These are phyloP conservation scores for Holothuria scabra DNA, from an alignment of 53 echinoderm and acorn worm species.

Conservation along the genomic window DNA sequence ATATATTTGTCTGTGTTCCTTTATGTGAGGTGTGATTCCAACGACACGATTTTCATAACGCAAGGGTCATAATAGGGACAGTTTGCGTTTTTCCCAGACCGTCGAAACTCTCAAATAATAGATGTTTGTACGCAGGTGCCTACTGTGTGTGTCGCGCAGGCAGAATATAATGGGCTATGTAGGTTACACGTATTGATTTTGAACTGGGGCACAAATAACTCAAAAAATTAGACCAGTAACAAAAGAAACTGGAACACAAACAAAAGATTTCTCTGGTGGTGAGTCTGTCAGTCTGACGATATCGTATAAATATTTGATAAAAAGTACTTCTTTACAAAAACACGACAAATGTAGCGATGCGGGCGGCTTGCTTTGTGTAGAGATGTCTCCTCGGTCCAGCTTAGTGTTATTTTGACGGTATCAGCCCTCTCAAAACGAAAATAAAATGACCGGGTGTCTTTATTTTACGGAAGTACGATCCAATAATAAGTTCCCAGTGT, in stretches of 20 bases:
- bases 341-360: conserved; percentile 27
- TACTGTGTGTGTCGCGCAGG: background rate
- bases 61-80: conserved; percentile 26
- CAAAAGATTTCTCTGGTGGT: conserved; percentile 13
- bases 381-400: background rate
- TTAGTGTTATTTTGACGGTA: too few species aligned
- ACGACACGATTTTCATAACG: conserved; percentile 32
- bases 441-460: too few species aligned
- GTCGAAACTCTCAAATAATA: conserved; percentile 1
- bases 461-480: too few species aligned
- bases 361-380: conserved; percentile 20
- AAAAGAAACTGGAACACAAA: conserved; percentile 33
- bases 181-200: conserved; percentile 42
- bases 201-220: conserved; percentile 34
- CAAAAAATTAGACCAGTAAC: conserved; percentile 11
- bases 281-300: conserved; percentile 26
- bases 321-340: conserved; percentile 13
- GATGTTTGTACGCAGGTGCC: conserved; percentile 45
- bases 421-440: too few species aligned
- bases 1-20: conserved; percentile 22
- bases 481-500: too few species aligned
- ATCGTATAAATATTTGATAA: conserved; percentile 14
- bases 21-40: conserved; percentile 30
- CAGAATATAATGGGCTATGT: conserved; percentile 36
- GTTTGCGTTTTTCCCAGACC: conserved; percentile 42